Base-by-base conservation (phyloP, 2,888 invertebrate genomes). In the Molanna angustata region DNA sequence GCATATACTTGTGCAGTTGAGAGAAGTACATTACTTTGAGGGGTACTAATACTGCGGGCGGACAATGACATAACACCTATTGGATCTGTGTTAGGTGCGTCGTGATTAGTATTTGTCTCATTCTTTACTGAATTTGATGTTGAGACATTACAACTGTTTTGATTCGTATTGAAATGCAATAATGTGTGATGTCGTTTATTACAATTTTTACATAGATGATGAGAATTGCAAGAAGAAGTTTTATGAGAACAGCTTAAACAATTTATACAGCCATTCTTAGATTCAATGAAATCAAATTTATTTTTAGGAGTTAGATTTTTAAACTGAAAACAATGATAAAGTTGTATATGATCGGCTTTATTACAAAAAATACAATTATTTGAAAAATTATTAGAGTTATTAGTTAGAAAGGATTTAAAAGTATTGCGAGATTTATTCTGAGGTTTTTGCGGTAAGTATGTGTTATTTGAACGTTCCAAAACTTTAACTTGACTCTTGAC, bases 1-100 rank as follows among this genome's bases (percentile, higher is more conserved):
- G 35, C 35, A 14, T 35, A 35, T 9, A 35, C 35, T 35, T 35
- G 35, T 35, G 35, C 35, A 14, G 35, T 35, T 13, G 35, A 35
- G 4, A 35, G 35, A 35, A 35, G 9, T n/a, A 35, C 35, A 4
- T n/a, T 35, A 4, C 13, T 35, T 13, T 35, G 35, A 13, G 14
- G 14, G 9, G 9, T 35, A 35, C 14, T 35, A 35, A 13, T 35
- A 35, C 13, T n/a, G 14, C 35, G 6, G 14, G 35, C 35, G 35
- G 4, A 13, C 13, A 35, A 35, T 35, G 35, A 35, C 13, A 13
- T 35, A n/a, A n/a, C n/a, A n/a, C n/a, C n/a, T n/a, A n/a, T n/a
- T n/a, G n/a, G n/a, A n/a, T n/a, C n/a, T n/a, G n/a, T n/a, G n/a
- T n/a, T n/a, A n/a, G n/a, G n/a, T n/a, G n/a, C n/a, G n/a, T n/a